Base-by-base conservation (phyloP, 1,140 invertebrate species). In the Leptopilina clavipes region DNA sequence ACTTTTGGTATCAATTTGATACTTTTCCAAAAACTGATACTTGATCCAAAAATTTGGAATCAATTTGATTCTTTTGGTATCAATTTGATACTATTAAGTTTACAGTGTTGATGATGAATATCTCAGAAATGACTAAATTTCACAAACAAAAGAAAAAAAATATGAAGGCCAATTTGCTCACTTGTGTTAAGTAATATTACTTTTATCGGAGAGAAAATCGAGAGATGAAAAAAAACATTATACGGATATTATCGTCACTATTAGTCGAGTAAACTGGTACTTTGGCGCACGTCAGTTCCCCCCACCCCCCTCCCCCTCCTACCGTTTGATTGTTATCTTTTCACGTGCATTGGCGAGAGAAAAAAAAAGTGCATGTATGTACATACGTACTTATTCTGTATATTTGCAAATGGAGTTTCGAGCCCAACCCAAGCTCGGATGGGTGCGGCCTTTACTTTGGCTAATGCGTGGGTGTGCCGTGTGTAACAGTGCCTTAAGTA, bases 401-500 rank as follows among this genome's bases (percentile, higher is more conserved):
- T 65, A 65, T 65, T 65, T 65, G 78, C 81, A 80, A 80, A 83
- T 83, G 82, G 76, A 83, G 77, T 37, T 76, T 70, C 74, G 82
- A 80, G 86, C 85, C 86, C 84, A 86, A 80, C 84, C 85, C 84
- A 84, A 78, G 78, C 82, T 81, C 82, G 81, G 80, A 81, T 87
- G 84, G 88, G 88, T 84, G 86, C 88, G 88, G 87, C 85, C 81
- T 86, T 86, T 86, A 89, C 88, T 89, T 80, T 79, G 83, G 81
- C 83, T 89, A 89, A 89, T 88, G 87, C 86, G 86, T 88, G 85
- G 87, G 88, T 88, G 87, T 84, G 87, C 84, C 85, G 78, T 78
- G 84, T 86, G 83, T 89, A 87, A 88, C 85, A 84, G 83, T 85
- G 85, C 86, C 87, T 89, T 88, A 88, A 88, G 87, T 89, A 89